Conservation (phyloP, 2,797 vertebrate genomes). For the Phalanger gymnotis region DNA sequence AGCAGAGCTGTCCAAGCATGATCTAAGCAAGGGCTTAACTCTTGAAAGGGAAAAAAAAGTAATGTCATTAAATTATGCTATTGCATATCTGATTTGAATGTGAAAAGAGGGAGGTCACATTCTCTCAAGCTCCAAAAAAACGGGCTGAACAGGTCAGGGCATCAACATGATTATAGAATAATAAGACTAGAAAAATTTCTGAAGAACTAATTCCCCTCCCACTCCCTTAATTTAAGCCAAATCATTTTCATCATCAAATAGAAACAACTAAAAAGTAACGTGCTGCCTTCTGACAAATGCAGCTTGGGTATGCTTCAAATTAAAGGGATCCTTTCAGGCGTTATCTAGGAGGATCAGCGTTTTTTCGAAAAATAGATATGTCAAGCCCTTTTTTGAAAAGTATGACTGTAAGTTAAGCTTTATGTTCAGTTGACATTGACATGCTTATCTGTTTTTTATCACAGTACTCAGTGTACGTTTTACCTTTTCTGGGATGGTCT, state of each 20-base stretch:
- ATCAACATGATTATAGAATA: neutral
- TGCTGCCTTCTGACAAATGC: neutral
- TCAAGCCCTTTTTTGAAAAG: neutral
- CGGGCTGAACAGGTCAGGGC: conserved; percentile 28
- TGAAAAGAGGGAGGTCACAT: neutral
- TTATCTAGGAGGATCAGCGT: neutral
- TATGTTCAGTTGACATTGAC: neutral
- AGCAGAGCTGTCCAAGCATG: neutral
- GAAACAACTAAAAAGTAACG: neutral
- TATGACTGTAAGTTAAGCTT: neutral
- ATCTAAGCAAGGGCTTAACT: neutral
- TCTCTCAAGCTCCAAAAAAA: conserved; percentile 28
- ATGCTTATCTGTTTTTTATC: neutral
- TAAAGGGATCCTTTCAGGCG: neutral
- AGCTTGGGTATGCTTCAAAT: neutral
- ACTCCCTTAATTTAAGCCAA: neutral
- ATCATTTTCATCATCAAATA: neutral
- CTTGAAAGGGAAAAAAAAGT: neutral
- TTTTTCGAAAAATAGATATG: neutral
- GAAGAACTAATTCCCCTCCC: neutral
- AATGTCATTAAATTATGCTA: neutral
- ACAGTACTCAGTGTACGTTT: neutral
- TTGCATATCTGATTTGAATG: neutral
- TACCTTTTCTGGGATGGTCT: neutral
- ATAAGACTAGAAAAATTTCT: neutral